Evolutionary conservation across 1,140 invertebrate genomes (phyloP), one percentile per base, ranked within the genome.

Genomic region (Magallana ariakensis): DNA sequence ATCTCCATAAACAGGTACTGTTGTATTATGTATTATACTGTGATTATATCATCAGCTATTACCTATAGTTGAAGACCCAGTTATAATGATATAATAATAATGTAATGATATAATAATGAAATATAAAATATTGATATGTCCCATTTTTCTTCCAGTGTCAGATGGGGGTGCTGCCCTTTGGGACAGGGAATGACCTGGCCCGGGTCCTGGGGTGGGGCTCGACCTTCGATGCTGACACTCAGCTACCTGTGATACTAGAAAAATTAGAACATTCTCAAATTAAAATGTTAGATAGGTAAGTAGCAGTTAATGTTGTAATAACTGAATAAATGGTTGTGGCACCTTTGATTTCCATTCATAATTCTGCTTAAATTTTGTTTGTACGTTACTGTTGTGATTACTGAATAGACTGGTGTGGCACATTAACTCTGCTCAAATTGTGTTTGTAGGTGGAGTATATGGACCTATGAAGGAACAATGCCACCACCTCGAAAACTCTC

Each of bases 181-280:
- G 98, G 26, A 99, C 98, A 0, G 98, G 98, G 55, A 99, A 99
- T 94, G 98, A 99, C 94, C 95, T 99, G 87, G 98, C 98, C 0
- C 95, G 98, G 22, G 98, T 99, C 0, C 95, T 99, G 10, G 98
- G 98, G n/a, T 99, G 98, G 98, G 98, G 98, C 22, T 96, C 97
- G 11, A 97, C 97, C 1, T 99, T 98, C 94, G 98, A 99, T 92
- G 98, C 99, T 93, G 98, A 99, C 91, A 97, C 98, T 8, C 97
- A 99, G 94, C 95, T 99, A 66, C 97, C 98, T 16, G 97, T 98
- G 91, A 96, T 99, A 54, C 94, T 99, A 9, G 98, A 99, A 92
- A 97, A 97, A 87, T 98, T 99, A 93, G 98, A 99, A 95, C 97
- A 97, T 90, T 98, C 98, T 10, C 97, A 98, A 89, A 98, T 98